phyloP scores from a whole-genome alignment of 1,140 invertebrate genomes.

The Tigriopus japonicus region DNA sequence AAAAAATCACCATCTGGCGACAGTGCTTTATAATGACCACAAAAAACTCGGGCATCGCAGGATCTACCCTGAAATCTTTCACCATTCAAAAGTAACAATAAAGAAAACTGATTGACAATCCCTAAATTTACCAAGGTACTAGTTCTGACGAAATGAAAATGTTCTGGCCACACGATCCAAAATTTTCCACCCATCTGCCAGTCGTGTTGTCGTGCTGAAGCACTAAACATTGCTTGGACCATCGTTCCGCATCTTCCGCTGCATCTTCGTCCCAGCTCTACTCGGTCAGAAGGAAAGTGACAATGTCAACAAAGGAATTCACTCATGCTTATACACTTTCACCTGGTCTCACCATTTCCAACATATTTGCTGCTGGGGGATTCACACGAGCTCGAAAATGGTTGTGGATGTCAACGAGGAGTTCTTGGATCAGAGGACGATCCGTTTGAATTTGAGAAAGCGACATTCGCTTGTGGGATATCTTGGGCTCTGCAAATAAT shows the following conservation, averaged over 20 bases:
- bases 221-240: constrained; percentile 47
- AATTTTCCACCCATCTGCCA: constrained; percentile 41
- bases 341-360: constrained; percentile 42
- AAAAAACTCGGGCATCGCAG: too few species aligned
- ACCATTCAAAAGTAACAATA: too few species aligned
- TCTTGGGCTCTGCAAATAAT: too few species aligned
- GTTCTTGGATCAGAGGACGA: constrained; percentile 30
- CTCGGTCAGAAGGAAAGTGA: constrained; percentile 15
- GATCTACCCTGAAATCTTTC: too few species aligned
- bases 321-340: neutral
- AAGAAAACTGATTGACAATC: too few species aligned
- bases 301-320: neutral
- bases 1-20: too few species aligned
- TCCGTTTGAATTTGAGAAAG: too few species aligned
- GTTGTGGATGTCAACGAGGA: constrained; percentile 55
- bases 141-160: constrained; percentile 56
- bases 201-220: constrained; percentile 45
- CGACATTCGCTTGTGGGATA: too few species aligned
- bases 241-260: constrained; percentile 46
- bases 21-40: too few species aligned
- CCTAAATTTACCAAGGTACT: constrained; percentile 46
- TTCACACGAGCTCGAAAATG: constrained; percentile 49
- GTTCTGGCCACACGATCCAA: constrained; percentile 58
- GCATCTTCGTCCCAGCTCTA: constrained; percentile 50
- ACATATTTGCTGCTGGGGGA: constrained; percentile 55